A percentile compares a stretch with the other conserved stretches of the same genome.
These are phyloP conservation scores for Eledona agricola DNA, from an alignment of 2,888 invertebrate species.

Conservation along the genomic window DNA sequence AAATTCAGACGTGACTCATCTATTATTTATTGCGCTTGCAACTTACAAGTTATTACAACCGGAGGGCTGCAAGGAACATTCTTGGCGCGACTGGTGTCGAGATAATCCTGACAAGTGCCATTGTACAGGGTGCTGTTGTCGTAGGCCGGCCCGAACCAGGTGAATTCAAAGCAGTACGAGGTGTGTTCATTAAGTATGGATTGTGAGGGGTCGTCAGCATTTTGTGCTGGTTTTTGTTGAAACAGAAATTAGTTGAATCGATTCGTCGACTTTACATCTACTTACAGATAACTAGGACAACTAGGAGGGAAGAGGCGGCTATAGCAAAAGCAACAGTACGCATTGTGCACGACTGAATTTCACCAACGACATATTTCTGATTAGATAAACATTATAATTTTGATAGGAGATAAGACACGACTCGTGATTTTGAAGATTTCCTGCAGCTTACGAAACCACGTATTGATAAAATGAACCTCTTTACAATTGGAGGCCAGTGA, in stretches of 20 bases:
- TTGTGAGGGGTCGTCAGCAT: too few relatives aligned
- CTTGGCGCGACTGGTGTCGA: constrained; percentile 51
- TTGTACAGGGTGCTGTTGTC: constrained; percentile 68
- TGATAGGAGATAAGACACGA: constrained; percentile 6
- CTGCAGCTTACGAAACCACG: too few relatives aligned
- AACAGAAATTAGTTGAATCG: too few relatives aligned
- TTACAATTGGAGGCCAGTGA: too few relatives aligned
- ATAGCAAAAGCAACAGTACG: constrained; percentile 3
- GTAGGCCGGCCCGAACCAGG: constrained; percentile 74
- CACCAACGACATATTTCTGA: constrained; percentile 7
- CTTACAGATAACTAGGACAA: constrained; percentile 8
- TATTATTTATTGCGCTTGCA: constrained; percentile 2
- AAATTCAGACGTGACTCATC: constrained; percentile 41
- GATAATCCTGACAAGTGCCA: constrained; percentile 54
- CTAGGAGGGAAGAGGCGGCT: constrained; percentile 1
- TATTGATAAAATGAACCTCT: too few relatives aligned
- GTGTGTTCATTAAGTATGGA: constrained; percentile 32
- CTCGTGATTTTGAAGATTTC: too few relatives aligned
- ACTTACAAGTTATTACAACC: constrained; percentile 71
- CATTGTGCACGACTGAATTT: constrained; percentile 1
- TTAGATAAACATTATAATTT: constrained; percentile 9
- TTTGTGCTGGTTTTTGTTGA: constrained; percentile 5
- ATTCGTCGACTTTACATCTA: too few relatives aligned
- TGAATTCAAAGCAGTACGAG: constrained; percentile 71
- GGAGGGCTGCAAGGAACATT: constrained; percentile 70